Conservation (phyloP, 2,797 vertebrate genomes). For the Sciurus carolinensis region DNA sequence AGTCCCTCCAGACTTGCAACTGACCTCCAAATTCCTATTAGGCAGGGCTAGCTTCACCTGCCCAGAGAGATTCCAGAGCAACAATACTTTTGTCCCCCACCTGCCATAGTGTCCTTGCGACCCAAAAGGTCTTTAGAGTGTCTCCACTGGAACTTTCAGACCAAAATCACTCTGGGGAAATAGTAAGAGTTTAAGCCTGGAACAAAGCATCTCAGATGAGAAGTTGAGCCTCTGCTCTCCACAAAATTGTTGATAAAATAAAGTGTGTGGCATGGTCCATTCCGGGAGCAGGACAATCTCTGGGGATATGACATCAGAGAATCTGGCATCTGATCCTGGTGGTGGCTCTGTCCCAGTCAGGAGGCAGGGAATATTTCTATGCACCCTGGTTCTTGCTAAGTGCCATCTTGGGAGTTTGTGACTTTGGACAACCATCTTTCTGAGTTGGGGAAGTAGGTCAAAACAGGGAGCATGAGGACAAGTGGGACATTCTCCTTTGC, state of each 20-base stretch:
- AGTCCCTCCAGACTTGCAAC: neutral
- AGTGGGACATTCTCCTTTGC: neutral
- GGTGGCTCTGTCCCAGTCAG: neutral
- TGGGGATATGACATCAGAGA: neutral
- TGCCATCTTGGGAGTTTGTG: too few species aligned
- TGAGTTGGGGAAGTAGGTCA: neutral
- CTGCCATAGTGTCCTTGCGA: too few species aligned
- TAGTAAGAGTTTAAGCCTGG: too few species aligned
- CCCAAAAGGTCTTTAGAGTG: too few species aligned
- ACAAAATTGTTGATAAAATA: rapidly evolving
- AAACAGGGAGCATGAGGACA: neutral
- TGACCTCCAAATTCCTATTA: neutral
- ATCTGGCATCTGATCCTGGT: too few species aligned
- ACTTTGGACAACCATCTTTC: neutral
- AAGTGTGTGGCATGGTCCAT: rapidly evolving
- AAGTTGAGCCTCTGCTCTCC: neutral
- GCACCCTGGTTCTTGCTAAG: neutral
- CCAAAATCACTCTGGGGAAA: too few species aligned
- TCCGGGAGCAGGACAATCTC: neutral
- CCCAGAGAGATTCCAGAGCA: neutral
- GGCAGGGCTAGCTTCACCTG: neutral
- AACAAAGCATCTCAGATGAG: neutral
- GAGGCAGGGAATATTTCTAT: neutral
- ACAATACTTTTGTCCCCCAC: too few species aligned
- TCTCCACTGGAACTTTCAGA: too few species aligned